Conservation (phyloP, 1,140 invertebrate species). For the Gerris buenoi region DNA sequence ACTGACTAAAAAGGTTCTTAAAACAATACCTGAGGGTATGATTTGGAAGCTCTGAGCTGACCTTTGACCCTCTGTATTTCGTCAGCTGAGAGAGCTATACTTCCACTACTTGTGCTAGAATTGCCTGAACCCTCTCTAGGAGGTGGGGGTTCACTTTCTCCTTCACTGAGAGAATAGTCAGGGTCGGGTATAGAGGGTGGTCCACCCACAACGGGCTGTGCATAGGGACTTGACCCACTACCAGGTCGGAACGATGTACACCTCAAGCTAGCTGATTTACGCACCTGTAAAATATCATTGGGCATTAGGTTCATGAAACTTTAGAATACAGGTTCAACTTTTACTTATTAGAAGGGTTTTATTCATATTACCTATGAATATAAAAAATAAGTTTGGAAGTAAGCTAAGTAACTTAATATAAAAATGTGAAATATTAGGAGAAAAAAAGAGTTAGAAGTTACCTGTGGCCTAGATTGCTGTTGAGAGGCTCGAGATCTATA, state of each 20-base stretch:
- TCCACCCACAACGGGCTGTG: constrained; percentile 25
- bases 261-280: constrained; percentile 46
- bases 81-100: constrained; percentile 66
- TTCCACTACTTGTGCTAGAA: constrained; percentile 40
- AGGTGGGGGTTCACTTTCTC: constrained; percentile 41
- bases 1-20: no score
- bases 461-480: constrained; percentile 29
- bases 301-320: no score
- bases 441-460: constrained; percentile 11
- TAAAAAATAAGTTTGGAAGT: not conserved
- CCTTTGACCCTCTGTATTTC: constrained; percentile 66
- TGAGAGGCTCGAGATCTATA: constrained; percentile 41
- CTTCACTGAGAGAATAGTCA: constrained; percentile 72
- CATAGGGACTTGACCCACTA: constrained; percentile 17
- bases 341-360: no score
- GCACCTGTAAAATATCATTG: no score
- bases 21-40: constrained; percentile 39
- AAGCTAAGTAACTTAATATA: no score
- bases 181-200: constrained; percentile 70
- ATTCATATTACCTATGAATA: no score
- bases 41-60: constrained; percentile 66
- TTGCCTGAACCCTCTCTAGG: constrained; percentile 27
- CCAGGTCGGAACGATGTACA: constrained; percentile 32
- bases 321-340: no score
- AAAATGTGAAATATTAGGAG: not conserved